phyloP scores from a whole-genome alignment of 2,113 vertebrate species.

The Furnarius figulus region DNA sequence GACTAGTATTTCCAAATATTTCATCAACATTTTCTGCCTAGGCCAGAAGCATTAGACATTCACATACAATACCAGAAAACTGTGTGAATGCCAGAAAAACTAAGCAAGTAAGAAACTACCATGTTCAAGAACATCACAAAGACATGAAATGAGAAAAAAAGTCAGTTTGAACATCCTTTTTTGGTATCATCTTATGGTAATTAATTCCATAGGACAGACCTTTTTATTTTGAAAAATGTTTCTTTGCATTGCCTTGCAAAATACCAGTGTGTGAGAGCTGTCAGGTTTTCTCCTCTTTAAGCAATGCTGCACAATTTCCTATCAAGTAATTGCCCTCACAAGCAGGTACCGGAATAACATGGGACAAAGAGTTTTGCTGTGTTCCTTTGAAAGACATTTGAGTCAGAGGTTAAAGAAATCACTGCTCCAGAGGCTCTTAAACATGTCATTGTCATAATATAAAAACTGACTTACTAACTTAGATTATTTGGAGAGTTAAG shows the following conservation, averaged over 20 bases:
- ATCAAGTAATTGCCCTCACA: conserved; percentile 41
- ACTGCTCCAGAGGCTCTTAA: conserved; percentile 68
- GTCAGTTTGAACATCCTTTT: background rate
- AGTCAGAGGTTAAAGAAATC: conserved; percentile 79
- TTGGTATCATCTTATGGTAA: background rate
- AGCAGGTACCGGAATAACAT: conserved; percentile 38
- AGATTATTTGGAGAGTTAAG: conserved; percentile 83
- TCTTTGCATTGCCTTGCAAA: background rate
- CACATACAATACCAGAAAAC: background rate
- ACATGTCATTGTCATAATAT: conserved; percentile 71
- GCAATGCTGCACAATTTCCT: background rate
- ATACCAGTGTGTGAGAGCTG: background rate
- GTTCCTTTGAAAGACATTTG: conserved; percentile 55
- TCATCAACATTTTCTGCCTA: background rate
- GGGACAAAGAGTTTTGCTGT: conserved; percentile 36
- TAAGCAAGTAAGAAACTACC: background rate
- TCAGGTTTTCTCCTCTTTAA: background rate
- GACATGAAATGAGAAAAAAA: background rate
- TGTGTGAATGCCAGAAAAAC: background rate
- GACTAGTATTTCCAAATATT: background rate
- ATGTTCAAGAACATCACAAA: background rate
- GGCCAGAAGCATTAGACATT: background rate
- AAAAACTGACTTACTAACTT: conserved; percentile 79
- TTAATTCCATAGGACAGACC: background rate
- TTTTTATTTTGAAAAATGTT: background rate